Conservation (phyloP, 2,113 vertebrate species). For the Enhydra lutris region DNA sequence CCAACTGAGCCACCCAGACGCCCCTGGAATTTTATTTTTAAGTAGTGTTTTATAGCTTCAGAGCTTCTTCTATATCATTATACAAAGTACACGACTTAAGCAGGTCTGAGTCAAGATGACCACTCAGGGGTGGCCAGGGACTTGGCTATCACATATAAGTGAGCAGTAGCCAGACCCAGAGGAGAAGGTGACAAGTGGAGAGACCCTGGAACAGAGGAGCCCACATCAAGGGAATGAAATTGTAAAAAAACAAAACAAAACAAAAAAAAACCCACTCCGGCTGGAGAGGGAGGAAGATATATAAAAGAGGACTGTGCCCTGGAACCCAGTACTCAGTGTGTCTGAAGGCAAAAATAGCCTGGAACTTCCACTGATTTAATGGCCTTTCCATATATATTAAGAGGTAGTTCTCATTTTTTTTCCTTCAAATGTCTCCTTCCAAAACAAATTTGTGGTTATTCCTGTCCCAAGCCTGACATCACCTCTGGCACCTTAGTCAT, state of each 20-base stretch:
- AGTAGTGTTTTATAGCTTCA: not conserved
- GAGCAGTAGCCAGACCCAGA: not conserved
- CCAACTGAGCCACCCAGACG: not conserved
- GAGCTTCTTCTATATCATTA: not conserved
- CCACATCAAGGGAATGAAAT: not conserved
- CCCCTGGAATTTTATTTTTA: not conserved
- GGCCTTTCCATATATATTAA: not conserved
- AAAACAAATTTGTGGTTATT: constrained; percentile 12
- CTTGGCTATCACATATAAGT: not conserved
- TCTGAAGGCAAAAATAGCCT: not conserved
- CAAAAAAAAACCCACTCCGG: not conserved
- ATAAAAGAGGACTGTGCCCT: not conserved
- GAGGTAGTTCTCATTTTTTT: constrained; percentile 12
- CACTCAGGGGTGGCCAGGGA: not conserved
- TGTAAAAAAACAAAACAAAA: not conserved
- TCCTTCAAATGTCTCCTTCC: not conserved
- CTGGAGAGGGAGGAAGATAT: not conserved
- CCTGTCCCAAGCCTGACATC: constrained; percentile 20
- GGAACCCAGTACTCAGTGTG: not conserved
- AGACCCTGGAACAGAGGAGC: not conserved
- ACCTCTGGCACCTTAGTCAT: not conserved
- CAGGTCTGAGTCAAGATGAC: not conserved
- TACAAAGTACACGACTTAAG: not conserved
- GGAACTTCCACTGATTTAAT: not conserved
- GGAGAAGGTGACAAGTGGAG: not conserved